These are phyloP conservation scores for Vesta saturnalis DNA, from an alignment of 2,888 invertebrate species.

Conservation along the genomic window DNA sequence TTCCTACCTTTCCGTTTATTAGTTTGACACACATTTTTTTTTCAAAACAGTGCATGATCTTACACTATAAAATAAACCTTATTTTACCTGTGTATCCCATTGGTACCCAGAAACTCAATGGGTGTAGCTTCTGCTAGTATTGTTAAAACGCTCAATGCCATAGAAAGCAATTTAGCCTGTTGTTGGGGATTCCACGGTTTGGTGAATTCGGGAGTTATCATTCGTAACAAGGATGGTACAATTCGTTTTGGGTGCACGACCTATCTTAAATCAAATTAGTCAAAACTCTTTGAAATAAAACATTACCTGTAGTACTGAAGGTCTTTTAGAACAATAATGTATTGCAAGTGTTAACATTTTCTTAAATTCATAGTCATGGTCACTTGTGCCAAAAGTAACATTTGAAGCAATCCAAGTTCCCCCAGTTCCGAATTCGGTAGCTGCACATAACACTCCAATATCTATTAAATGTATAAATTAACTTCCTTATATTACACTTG, in stretches of 20 bases:
- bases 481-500: too few relatives aligned
- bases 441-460: constrained; percentile 49
- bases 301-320: constrained; percentile 1
- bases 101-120: constrained; percentile 49
- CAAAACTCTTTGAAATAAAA: too few relatives aligned
- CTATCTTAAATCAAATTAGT: too few relatives aligned
- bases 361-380: constrained; percentile 54
- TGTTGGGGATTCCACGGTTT: constrained; percentile 46
- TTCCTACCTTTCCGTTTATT: too few relatives aligned
- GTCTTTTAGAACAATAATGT: constrained; percentile 44
- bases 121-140: constrained; percentile 49
- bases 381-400: constrained; percentile 45
- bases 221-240: constrained; percentile 29
- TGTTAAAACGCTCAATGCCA: constrained; percentile 49
- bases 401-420: constrained; percentile 51
- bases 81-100: constrained; percentile 53
- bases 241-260: constrained; percentile 27
- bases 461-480: too few relatives aligned
- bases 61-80: too few relatives aligned
- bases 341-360: constrained; percentile 53
- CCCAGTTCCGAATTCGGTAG: constrained; percentile 47
- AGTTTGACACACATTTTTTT: too few relatives aligned
- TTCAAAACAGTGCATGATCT: too few relatives aligned
- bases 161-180: constrained; percentile 49
- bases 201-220: constrained; percentile 30